Conservation (phyloP, 2,113 vertebrate genomes). For the Taurulus bubalis region DNA sequence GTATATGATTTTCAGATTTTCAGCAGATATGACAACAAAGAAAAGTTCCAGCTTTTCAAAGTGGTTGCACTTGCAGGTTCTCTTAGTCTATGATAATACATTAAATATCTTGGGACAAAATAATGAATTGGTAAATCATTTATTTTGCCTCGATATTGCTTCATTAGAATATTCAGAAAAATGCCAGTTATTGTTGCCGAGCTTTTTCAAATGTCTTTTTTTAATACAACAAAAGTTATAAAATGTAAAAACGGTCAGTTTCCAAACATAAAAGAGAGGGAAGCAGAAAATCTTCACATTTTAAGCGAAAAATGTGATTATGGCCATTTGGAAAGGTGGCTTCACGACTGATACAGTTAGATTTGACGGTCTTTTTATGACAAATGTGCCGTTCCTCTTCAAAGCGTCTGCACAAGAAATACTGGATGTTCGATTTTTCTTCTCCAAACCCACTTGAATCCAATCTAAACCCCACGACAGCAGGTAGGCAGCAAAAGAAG, state of each 20-base stretch:
- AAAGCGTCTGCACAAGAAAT: background rate
- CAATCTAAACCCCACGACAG: constrained; percentile 72
- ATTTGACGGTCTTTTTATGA: background rate
- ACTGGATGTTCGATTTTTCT: background rate
- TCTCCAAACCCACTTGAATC: constrained; percentile 7
- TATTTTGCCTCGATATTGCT: background rate
- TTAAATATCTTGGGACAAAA: background rate
- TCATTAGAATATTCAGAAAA: background rate
- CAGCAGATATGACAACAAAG: background rate
- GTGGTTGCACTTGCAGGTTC: background rate
- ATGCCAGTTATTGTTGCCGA: background rate
- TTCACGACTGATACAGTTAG: background rate
- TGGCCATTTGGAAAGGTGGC: background rate
- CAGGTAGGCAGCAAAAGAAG: constrained; percentile 77
- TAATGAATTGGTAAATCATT: background rate
- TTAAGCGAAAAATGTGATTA: background rate
- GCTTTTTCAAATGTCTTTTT: background rate
- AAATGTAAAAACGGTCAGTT: background rate
- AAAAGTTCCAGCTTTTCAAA: background rate
- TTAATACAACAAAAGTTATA: background rate
- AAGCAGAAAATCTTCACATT: background rate
- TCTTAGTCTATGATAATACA: background rate
- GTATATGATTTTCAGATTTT: background rate
- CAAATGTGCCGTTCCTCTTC: background rate
- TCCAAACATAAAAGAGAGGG: background rate